Percentiles rank a stretch among this genome's conserved stretches.
Evolutionary conservation across 2,888 invertebrate species (phyloP).

Genomic region (Biston betularia): DNA sequence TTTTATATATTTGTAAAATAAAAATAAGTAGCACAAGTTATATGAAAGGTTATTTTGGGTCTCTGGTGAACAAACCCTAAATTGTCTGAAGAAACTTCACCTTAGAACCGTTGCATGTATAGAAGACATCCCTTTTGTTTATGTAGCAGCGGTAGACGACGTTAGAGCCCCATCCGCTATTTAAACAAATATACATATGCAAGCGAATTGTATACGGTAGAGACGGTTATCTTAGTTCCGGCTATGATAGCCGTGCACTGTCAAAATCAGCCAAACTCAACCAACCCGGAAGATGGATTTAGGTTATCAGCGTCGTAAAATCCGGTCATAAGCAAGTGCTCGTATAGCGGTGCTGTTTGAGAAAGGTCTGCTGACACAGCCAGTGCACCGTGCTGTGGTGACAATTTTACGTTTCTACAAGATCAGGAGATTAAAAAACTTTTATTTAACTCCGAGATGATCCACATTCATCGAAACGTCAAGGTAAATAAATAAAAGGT

Average conservation of each 20-base stretch:
- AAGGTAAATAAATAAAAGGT: too few relatives aligned
- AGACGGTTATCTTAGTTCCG: neutral
- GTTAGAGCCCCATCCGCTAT: constrained; percentile 71
- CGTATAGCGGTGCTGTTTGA: too few relatives aligned
- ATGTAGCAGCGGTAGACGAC: constrained; percentile 58
- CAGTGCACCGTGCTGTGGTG: too few relatives aligned
- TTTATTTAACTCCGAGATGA: too few relatives aligned
- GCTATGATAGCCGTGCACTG: constrained; percentile 4
- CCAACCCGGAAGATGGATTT: too few relatives aligned
- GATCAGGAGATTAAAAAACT: too few relatives aligned
- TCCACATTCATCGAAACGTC: too few relatives aligned
- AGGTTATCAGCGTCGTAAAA: too few relatives aligned
- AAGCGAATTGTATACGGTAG: constrained; percentile 40
- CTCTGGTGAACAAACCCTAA: neutral
- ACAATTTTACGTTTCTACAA: too few relatives aligned
- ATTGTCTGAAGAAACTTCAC: constrained; percentile 22
- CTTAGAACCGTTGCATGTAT: constrained; percentile 40
- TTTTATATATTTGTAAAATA: neutral
- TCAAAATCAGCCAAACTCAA: too few relatives aligned
- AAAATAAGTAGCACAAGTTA: neutral
- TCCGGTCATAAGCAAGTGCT: too few relatives aligned
- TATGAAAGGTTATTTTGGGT: neutral
- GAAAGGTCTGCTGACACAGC: too few relatives aligned
- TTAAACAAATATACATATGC: constrained; percentile 69
- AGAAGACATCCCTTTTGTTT: constrained; percentile 60